phyloP scores from a whole-genome alignment of 2,888 invertebrate genomes.

The Oligia fasciuncula region DNA sequence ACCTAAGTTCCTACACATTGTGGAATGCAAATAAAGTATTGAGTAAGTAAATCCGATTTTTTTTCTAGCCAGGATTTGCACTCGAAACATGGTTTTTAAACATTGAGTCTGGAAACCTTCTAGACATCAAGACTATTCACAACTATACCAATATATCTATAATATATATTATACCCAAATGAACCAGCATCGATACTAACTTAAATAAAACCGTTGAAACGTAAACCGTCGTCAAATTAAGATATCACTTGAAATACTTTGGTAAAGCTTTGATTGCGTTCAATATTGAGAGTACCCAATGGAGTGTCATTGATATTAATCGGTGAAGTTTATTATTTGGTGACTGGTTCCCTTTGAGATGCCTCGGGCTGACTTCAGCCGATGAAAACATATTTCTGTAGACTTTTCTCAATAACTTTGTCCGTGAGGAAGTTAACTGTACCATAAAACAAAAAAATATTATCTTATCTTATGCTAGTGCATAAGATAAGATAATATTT shows the following conservation, averaged over 20 bases:
- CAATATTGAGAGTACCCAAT: slow-evolving; percentile 36
- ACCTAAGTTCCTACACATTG: no score
- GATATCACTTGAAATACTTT: slow-evolving; percentile 46
- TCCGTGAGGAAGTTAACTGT: background rate
- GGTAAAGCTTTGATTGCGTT: slow-evolving; percentile 56
- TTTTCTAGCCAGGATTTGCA: no score
- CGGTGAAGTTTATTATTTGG: slow-evolving; percentile 44
- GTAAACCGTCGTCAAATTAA: slow-evolving; percentile 41
- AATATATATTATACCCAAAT: slow-evolving; percentile 7
- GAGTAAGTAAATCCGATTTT: no score
- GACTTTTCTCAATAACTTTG: slow-evolving; percentile 1
- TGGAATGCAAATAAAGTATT: no score
- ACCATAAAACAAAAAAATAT: background rate
- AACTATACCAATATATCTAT: background rate
- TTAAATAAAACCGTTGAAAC: slow-evolving; percentile 38
- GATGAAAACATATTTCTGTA: slow-evolving; percentile 6
- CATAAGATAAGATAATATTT: no score
- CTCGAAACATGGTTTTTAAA: background rate
- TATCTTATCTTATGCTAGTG: no score
- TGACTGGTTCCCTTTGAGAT: slow-evolving; percentile 18
- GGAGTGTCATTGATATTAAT: slow-evolving; percentile 43
- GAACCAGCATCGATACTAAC: slow-evolving; percentile 16
- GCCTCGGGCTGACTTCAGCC: background rate
- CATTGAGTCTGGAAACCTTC: background rate
- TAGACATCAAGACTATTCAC: background rate